phyloP scores from a whole-genome alignment of 2,113 vertebrate genomes.

The Amblyopsis rosae region DNA sequence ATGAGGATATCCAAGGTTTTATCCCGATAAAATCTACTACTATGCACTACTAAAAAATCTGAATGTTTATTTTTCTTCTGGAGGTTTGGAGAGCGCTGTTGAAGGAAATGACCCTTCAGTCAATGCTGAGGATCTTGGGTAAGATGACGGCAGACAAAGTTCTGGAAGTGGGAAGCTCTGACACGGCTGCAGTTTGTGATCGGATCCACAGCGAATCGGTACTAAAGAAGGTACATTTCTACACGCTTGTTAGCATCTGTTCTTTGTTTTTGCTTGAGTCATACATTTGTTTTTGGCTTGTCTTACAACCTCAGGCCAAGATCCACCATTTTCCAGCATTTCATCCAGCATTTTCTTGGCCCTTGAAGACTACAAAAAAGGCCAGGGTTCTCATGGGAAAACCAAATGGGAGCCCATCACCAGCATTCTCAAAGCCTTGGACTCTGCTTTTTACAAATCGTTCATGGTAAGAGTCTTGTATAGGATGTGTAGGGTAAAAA shows the following conservation, averaged over 20 bases:
- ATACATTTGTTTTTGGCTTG: not conserved
- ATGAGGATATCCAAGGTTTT: too few relatives aligned
- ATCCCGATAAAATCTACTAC: too few relatives aligned
- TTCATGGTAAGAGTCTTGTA: conserved; percentile 77
- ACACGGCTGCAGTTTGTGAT: conserved; percentile 85
- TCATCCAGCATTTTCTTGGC: conserved; percentile 85
- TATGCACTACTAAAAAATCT: too few relatives aligned
- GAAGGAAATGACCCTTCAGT: conserved; percentile 89
- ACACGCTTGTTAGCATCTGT: not conserved
- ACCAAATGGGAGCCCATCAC: conserved; percentile 86
- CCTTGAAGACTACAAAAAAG: conserved; percentile 87
- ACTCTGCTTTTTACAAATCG: conserved; percentile 87
- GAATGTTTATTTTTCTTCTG: not conserved
- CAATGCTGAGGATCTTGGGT: conserved; percentile 83
- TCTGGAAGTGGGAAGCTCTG: conserved; percentile 82
- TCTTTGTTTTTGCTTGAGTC: not conserved
- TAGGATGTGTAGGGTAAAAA: too few relatives aligned
- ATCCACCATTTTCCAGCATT: too few relatives aligned
- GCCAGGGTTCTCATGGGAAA: conserved; percentile 86
- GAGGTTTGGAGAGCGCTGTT: conserved; percentile 91
- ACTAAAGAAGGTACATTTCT: conserved; percentile 80
- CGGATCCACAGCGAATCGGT: conserved; percentile 84
- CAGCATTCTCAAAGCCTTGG: conserved; percentile 85
- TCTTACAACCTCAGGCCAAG: conserved; percentile 75
- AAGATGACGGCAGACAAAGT: conserved; percentile 87